A percentile compares a stretch with the other conserved stretches of the same genome.
Conservation (phyloP, 2,888 invertebrate genomes). For the Periphyllus acericola region DNA sequence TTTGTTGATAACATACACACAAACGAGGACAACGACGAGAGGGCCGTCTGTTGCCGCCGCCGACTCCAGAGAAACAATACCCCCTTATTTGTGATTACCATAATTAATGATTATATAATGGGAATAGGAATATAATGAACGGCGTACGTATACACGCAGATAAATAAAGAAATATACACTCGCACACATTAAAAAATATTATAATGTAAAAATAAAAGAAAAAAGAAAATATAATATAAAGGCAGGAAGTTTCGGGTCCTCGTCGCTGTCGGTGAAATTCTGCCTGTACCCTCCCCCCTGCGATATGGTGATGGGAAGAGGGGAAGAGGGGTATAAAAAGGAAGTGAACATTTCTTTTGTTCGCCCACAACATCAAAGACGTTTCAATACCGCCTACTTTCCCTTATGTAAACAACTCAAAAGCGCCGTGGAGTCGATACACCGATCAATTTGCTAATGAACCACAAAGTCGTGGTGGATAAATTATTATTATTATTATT, state of each 20-base stretch:
- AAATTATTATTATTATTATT: too few relatives aligned
- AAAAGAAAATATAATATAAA: constrained; percentile 28
- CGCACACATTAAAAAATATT: constrained; percentile 6
- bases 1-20: constrained; percentile 17
- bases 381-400: constrained; percentile 41
- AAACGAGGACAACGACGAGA: not conserved
- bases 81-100: constrained; percentile 35
- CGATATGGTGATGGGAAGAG: not conserved
- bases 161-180: constrained; percentile 17
- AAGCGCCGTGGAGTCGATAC: constrained; percentile 3
- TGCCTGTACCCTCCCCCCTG: not conserved
- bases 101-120: constrained; percentile 51
- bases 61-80: constrained; percentile 28
- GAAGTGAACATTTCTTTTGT: constrained; percentile 53
- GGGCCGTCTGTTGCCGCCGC: not conserved
- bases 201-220: constrained; percentile 21
- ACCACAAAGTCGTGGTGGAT: constrained; percentile 1
- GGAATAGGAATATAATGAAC: constrained; percentile 14
- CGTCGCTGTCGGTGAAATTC: constrained; percentile 19
- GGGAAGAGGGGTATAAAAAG: constrained; percentile 3
- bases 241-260: constrained; percentile 50
- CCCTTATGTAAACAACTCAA: constrained; percentile 16
- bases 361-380: constrained; percentile 46
- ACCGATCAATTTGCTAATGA: constrained; percentile 52
- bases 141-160: not conserved